Conservation (phyloP, 2,113 vertebrate species). For the Malurus alboscapulatus region DNA sequence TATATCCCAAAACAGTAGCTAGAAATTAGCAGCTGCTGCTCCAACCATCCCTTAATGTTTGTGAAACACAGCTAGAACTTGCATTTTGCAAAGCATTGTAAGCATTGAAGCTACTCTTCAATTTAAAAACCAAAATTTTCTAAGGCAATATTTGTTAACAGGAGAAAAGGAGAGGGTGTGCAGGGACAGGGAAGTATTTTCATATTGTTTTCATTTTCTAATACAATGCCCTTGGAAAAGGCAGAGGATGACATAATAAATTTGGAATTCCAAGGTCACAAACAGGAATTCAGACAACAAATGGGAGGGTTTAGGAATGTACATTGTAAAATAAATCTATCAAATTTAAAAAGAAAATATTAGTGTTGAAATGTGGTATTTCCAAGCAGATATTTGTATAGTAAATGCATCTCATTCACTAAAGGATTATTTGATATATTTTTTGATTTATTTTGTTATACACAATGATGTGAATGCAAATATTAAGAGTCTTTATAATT, state of each 20-base stretch:
- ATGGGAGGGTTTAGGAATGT: conserved; percentile 65
- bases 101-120: not conserved
- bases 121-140: not conserved
- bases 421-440: not conserved
- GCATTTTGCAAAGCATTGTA: not conserved
- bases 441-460: not conserved
- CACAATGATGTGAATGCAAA: not conserved
- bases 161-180: conserved; percentile 49
- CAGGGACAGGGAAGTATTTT: conserved; percentile 46
- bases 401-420: not conserved
- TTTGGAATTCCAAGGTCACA: conserved; percentile 65
- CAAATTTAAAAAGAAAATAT: conserved; percentile 34
- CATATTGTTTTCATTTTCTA: conserved; percentile 63
- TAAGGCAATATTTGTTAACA: not conserved
- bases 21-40: not conserved
- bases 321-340: conserved; percentile 61
- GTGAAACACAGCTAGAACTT: not conserved
- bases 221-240: conserved; percentile 59
- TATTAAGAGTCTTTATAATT: not conserved
- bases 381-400: not conserved
- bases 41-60: not conserved
- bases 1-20: not conserved
- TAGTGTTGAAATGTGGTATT: not conserved
- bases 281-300: conserved; percentile 68
- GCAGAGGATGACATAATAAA: conserved; percentile 55